phyloP scores from a whole-genome alignment of 2,888 invertebrate genomes.

The Andrena hattorfiana region DNA sequence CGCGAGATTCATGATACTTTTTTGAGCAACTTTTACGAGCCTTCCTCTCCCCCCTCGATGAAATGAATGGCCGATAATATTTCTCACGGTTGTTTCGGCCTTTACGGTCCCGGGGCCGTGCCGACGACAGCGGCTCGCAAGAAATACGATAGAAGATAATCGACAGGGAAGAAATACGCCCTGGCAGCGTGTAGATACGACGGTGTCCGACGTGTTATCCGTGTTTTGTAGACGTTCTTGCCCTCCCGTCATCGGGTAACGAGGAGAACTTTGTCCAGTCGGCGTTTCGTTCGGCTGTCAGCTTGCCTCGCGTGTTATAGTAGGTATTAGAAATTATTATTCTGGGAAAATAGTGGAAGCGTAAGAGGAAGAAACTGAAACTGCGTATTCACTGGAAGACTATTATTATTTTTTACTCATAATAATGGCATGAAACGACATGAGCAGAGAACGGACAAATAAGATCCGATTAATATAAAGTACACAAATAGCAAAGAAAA shows the following conservation, averaged over 20 bases:
- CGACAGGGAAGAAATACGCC: constrained; percentile 54
- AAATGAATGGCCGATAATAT: constrained; percentile 67
- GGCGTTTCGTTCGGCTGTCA: constrained; percentile 4
- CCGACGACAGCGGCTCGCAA: constrained; percentile 30
- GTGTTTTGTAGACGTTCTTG: constrained; percentile 52
- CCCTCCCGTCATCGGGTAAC: constrained; percentile 39
- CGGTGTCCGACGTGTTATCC: constrained; percentile 5
- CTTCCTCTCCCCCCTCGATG: constrained; percentile 22
- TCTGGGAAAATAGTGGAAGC: no score
- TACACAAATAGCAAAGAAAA: no score
- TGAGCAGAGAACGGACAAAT: no score
- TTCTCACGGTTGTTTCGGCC: constrained; percentile 60
- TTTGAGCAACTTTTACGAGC: constrained; percentile 61
- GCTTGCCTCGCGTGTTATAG: not conserved
- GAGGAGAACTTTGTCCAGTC: constrained; percentile 9
- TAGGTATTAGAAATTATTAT: no score
- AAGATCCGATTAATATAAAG: no score
- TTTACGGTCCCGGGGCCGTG: constrained; percentile 45
- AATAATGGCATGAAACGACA: no score
- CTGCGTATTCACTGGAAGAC: no score
- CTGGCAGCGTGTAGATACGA: constrained; percentile 28
- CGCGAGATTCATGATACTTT: constrained; percentile 59
- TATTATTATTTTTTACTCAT: no score
- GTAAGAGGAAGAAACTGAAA: no score
- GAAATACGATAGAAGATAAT: constrained; percentile 66